Evolutionary conservation across 2,113 vertebrate genomes (phyloP).

Genomic region (Entomyzon cyanotis): DNA sequence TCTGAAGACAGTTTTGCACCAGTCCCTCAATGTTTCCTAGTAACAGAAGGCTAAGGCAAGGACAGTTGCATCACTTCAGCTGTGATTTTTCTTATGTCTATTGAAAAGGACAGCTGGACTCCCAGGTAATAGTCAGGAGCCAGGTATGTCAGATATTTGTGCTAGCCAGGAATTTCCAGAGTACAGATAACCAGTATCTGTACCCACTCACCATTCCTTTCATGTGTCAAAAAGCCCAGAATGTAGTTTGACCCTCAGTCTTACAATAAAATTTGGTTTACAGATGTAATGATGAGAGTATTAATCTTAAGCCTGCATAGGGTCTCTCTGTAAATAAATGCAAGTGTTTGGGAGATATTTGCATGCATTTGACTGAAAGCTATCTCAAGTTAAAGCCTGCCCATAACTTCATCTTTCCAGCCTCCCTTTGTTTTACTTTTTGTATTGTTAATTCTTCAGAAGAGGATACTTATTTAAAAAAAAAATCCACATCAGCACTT

Average conservation of each 20-base stretch:
- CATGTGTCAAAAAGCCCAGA: fast-evolving
- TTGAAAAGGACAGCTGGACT: background rate
- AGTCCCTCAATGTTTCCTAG: background rate
- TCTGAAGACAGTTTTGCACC: background rate
- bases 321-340: background rate
- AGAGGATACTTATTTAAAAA: background rate
- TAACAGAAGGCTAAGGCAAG: background rate
- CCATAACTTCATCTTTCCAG: background rate
- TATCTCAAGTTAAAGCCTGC: background rate
- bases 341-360: background rate
- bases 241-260: background rate
- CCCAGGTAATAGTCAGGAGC: background rate
- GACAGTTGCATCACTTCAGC: background rate
- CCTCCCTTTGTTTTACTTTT: background rate
- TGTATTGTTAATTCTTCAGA: background rate
- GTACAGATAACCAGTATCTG: background rate
- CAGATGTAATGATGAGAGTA: background rate
- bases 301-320: background rate
- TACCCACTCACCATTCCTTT: background rate
- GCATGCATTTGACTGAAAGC: background rate
- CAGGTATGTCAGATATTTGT: background rate
- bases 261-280: background rate
- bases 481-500: background rate
- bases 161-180: background rate
- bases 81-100: background rate